A percentile compares a stretch with the other conserved stretches of the same genome.
Conservation (phyloP, 2,113 vertebrate species). For the Myotis lucifugus region DNA sequence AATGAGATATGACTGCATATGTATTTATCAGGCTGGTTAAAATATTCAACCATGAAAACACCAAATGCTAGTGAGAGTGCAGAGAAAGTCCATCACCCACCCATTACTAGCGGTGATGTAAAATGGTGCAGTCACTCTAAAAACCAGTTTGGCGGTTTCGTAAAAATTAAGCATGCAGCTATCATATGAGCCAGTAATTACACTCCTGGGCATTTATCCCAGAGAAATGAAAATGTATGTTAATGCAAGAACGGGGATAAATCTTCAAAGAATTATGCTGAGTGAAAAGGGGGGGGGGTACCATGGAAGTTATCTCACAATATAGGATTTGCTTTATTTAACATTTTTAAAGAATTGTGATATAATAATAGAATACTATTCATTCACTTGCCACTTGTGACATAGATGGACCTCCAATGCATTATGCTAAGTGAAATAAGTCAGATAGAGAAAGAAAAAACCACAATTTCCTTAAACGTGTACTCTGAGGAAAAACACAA, state of each 20-base stretch:
- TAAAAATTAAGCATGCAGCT: constrained; percentile 25
- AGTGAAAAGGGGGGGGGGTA: background rate
- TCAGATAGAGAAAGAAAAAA: background rate
- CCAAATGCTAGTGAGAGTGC: background rate
- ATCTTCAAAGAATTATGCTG: background rate
- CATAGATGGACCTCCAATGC: background rate
- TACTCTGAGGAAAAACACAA: background rate
- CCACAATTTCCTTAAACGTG: background rate
- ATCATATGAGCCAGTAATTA: background rate
- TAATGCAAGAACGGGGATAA: background rate
- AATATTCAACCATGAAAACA: background rate
- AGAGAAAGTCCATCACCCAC: background rate
- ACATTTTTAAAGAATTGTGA: background rate
- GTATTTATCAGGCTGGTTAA: background rate
- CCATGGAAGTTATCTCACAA: background rate
- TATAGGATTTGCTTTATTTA: background rate
- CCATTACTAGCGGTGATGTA: background rate
- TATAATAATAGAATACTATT: background rate
- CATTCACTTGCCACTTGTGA: background rate
- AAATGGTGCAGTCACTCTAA: background rate
- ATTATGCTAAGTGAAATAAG: background rate
- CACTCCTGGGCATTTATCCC: background rate
- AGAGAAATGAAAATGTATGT: constrained; percentile 3
- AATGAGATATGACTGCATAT: background rate
- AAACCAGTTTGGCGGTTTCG: background rate